Evolutionary conservation across 2,888 invertebrate genomes (phyloP).

Genomic region (Parelbella ahira): DNA sequence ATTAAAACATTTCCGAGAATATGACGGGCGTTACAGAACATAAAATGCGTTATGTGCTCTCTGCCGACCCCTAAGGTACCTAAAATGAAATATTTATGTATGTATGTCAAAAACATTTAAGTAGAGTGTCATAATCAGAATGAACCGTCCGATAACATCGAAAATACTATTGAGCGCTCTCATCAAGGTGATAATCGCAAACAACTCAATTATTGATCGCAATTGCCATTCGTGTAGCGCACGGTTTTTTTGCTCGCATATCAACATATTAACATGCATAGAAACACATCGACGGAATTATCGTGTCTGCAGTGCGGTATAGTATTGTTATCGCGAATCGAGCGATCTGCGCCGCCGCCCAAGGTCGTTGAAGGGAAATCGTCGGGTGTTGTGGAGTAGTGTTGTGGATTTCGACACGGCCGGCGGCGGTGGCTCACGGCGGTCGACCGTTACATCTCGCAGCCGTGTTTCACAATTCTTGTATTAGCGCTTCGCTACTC

Average conservation of each 20-base stretch:
- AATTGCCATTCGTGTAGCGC: no score
- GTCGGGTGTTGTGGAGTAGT: slow-evolving; percentile 47
- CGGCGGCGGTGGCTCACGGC: slow-evolving; percentile 42
- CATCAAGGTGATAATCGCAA: no score
- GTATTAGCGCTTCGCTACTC: slow-evolving; percentile 35
- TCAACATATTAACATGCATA: slow-evolving; percentile 26
- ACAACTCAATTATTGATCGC: not conserved
- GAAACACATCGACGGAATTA: slow-evolving; percentile 38
- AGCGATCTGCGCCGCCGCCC: slow-evolving; percentile 49
- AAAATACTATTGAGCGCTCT: no score
- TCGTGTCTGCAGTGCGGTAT: slow-evolving; percentile 43
- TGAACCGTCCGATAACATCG: no score
- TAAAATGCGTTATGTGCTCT: no score
- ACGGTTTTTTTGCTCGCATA: no score
- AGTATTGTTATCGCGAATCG: slow-evolving; percentile 51
- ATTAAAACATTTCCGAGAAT: no score
- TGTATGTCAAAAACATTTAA: no score
- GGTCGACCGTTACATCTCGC: slow-evolving; percentile 53
- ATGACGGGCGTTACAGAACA: no score
- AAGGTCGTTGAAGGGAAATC: slow-evolving; percentile 78
- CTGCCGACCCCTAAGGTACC: no score
- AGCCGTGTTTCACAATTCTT: slow-evolving; percentile 56
- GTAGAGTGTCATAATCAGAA: no score
- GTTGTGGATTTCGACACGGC: slow-evolving; percentile 51
- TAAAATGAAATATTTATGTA: no score